Percentiles rank a stretch among this genome's conserved stretches.
Conservation (phyloP, 2,113 vertebrate genomes). For the Brachypodius melanocephalos region DNA sequence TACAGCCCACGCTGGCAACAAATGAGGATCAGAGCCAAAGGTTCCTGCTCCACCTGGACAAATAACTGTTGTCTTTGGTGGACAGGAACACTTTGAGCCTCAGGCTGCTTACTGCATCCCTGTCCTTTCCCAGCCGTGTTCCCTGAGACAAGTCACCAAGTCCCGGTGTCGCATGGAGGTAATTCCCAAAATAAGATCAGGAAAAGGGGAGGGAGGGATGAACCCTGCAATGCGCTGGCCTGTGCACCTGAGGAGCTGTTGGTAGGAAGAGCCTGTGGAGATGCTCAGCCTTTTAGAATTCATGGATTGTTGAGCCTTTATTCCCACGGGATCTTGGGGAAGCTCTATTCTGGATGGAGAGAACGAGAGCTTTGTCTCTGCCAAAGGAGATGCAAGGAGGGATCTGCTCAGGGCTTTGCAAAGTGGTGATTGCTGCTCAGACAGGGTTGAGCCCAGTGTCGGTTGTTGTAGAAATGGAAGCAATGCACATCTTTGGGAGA, state of each 20-base stretch:
- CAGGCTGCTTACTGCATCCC: background rate
- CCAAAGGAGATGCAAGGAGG: background rate
- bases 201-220: background rate
- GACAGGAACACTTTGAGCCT: background rate
- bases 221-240: accelerated
- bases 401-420: background rate
- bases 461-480: background rate
- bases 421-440: background rate
- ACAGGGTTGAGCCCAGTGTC: background rate
- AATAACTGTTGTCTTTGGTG: background rate
- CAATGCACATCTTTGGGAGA: background rate
- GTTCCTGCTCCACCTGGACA: background rate
- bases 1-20: background rate
- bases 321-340: background rate
- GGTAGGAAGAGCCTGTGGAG: background rate
- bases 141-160: background rate
- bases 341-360: background rate
- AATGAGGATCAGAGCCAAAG: background rate
- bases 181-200: background rate
- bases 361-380: background rate
- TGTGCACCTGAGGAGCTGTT: background rate
- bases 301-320: background rate
- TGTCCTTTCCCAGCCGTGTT: background rate
- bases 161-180: background rate
- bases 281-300: accelerated